Evolutionary conservation across 1,140 invertebrate species (phyloP).

Genomic region (Drosophila leontia): DNA sequence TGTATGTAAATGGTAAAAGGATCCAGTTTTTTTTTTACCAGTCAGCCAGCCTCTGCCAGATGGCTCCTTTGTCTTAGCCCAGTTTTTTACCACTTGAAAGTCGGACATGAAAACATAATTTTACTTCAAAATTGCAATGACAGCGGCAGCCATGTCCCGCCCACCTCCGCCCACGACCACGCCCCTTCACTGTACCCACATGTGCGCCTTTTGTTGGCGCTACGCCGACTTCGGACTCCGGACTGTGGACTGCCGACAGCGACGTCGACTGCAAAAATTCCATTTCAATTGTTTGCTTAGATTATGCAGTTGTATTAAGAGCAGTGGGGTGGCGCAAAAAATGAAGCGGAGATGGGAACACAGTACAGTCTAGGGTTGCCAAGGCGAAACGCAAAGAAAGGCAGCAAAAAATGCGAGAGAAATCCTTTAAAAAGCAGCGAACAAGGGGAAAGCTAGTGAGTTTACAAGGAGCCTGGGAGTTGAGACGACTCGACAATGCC

Average conservation of each 20-base stretch:
- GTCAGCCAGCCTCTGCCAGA: conserved; percentile 42
- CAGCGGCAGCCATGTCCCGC: conserved; percentile 56
- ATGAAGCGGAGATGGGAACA: conserved; percentile 2
- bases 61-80: conserved; percentile 68
- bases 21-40: conserved; percentile 23
- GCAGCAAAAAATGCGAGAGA: conserved; percentile 28
- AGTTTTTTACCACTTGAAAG: conserved; percentile 62
- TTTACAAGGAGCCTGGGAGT: conserved; percentile 60
- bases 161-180: conserved; percentile 44
- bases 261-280: conserved; percentile 71
- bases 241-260: conserved; percentile 20
- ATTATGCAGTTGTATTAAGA: conserved; percentile 82
- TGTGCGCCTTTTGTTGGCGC: conserved; percentile 43
- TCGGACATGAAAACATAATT: conserved; percentile 83
- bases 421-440: conserved; percentile 47
- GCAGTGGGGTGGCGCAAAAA: conserved; percentile 8
- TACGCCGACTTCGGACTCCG: conserved; percentile 38
- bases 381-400: conserved; percentile 43
- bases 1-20: conserved; percentile 47
- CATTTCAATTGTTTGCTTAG: conserved; percentile 83
- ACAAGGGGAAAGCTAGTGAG: conserved; percentile 48
- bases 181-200: conserved; percentile 64
- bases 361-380: conserved; percentile 36
- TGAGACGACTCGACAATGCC: conserved; percentile 59
- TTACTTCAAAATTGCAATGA: conserved; percentile 79